Evolutionary conservation across 2,888 invertebrate species (phyloP).

Genomic region (Poecilus cupreus): DNA sequence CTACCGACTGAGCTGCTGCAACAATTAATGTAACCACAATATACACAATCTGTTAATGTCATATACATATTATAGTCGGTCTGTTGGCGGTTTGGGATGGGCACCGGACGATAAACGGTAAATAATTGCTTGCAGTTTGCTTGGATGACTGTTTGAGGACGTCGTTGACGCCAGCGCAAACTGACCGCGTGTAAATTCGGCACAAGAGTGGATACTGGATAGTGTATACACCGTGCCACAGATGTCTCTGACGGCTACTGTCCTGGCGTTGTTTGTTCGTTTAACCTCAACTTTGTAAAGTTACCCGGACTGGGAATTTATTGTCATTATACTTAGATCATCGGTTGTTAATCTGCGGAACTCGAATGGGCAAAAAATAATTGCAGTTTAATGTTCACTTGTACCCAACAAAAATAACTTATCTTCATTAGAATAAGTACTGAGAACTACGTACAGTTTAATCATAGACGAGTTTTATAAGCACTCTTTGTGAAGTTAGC

Average conservation of each 20-base stretch:
- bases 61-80: slow-evolving; percentile 50
- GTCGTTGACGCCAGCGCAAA: slow-evolving; percentile 34
- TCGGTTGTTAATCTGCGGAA: slow-evolving; percentile 6
- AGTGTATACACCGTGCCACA: slow-evolving; percentile 37
- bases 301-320: slow-evolving; percentile 35
- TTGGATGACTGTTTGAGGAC: slow-evolving; percentile 36
- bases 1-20: neutral
- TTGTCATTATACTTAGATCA: slow-evolving; percentile 46
- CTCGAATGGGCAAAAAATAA: slow-evolving; percentile 9
- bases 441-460: neutral
- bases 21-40: slow-evolving; percentile 57
- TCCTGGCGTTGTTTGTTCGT: slow-evolving; percentile 37
- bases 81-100: slow-evolving; percentile 5
- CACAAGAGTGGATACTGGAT: slow-evolving; percentile 44
- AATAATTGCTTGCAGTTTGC: slow-evolving; percentile 34
- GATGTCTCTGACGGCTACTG: slow-evolving; percentile 50
- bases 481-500: too few relatives aligned
- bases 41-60: slow-evolving; percentile 58
- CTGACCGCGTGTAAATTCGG: slow-evolving; percentile 56
- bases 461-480: neutral
- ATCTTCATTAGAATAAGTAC: neutral
- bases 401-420: neutral
- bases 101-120: neutral
- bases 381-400: neutral
- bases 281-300: slow-evolving; percentile 48